phyloP scores from a whole-genome alignment of 2,113 vertebrate genomes.

The Himantopus leucocephalus region DNA sequence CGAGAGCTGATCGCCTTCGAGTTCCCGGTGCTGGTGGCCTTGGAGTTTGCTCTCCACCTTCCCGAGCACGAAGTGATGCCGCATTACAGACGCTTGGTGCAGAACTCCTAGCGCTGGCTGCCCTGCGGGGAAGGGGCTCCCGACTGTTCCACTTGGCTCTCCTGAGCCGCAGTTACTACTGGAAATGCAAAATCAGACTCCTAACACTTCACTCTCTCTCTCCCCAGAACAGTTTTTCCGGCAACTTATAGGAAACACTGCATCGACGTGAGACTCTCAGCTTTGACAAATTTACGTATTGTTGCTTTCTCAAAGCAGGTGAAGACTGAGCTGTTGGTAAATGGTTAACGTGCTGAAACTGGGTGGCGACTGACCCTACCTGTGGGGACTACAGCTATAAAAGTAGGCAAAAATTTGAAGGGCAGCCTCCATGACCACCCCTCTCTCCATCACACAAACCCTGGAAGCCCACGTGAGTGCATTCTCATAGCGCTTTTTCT shows the following conservation, averaged over 20 bases:
- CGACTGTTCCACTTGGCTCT: constrained; percentile 19
- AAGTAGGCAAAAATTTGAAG: neutral
- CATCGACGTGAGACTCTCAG: neutral
- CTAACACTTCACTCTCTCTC: neutral
- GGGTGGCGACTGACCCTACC: neutral
- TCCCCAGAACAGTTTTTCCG: neutral
- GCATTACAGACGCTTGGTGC: constrained; percentile 95
- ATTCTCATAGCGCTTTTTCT: constrained; percentile 46
- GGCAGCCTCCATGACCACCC: neutral
- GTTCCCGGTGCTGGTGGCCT: constrained; percentile 94
- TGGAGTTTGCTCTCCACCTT: constrained; percentile 97
- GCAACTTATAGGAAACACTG: neutral
- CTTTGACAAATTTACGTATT: neutral
- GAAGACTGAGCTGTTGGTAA: neutral
- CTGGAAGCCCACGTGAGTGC: neutral
- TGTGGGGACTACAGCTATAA: neutral
- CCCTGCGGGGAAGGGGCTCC: constrained; percentile 58
- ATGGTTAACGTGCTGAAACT: neutral
- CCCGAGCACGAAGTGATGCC: constrained; percentile 97
- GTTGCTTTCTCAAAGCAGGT: neutral
- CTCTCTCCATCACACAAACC: neutral
- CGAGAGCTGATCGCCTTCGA: constrained; percentile 97
- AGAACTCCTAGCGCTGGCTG: constrained; percentile 89
- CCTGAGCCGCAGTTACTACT: constrained; percentile 26
- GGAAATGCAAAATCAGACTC: constrained; percentile 60